Conservation (phyloP, 2,888 invertebrate genomes). For the Saturnia pavonia region DNA sequence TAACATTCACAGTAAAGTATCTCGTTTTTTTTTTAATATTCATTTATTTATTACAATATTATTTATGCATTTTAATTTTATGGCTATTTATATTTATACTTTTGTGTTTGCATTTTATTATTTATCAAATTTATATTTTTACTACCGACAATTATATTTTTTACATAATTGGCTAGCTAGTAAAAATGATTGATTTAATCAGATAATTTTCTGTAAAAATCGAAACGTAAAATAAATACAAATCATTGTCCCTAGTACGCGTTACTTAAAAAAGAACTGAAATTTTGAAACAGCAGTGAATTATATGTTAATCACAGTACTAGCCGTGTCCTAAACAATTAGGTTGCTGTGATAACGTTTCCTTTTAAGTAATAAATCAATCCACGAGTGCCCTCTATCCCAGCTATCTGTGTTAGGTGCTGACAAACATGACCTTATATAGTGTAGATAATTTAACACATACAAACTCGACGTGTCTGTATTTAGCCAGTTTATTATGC, state of each 20-base stretch:
- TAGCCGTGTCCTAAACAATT: slow-evolving; percentile 36
- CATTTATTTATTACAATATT: too few species aligned
- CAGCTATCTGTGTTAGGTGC: slow-evolving; percentile 38
- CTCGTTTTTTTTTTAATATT: not conserved
- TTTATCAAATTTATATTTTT: too few species aligned
- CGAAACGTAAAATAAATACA: not conserved
- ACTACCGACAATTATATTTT: too few species aligned
- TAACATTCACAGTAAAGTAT: not conserved
- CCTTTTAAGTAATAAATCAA: slow-evolving; percentile 49
- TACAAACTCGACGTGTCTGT: slow-evolving; percentile 29
- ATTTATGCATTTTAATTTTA: too few species aligned
- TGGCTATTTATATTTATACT: too few species aligned
- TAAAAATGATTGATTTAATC: too few species aligned
- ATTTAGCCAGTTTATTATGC: slow-evolving; percentile 28
- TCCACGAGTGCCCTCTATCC: slow-evolving; percentile 38
- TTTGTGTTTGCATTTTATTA: too few species aligned
- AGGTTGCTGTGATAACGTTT: slow-evolving; percentile 52
- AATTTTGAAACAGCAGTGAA: not conserved
- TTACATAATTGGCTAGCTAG: too few species aligned
- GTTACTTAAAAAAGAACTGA: not conserved
- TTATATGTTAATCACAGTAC: not conserved
- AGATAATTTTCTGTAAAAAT: too few species aligned
- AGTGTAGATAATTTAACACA: slow-evolving; percentile 29
- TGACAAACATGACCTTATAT: slow-evolving; percentile 34
- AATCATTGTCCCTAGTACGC: too few species aligned